Base-by-base conservation (phyloP, 2,888 invertebrate species). In the Chymomyza caudatula region DNA sequence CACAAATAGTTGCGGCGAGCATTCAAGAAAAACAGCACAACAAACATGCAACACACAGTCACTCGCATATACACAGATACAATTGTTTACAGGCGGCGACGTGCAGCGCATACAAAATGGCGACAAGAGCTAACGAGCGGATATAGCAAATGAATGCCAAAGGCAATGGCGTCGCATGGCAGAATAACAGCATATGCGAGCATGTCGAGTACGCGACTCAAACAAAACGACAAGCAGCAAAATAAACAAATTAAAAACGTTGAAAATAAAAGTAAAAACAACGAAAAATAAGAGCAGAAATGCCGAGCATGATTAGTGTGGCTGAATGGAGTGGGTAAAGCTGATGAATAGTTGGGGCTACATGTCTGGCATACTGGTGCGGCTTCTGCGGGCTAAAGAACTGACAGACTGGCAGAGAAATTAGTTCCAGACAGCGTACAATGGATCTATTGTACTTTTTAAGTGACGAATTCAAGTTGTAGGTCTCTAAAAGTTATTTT, bases 1-100 rank as follows among this genome's bases (percentile, higher is more conserved):
- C 84, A 65, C 66, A 84, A 80, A 80, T 86, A 80, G 85, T 84
- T 82, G 72, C 29, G 73, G 57, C 57, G 62, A 69, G 15, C n/a
- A 15, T 15, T 19, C 47, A 47, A 76, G 73, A 62, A 62, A 67
- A 58, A 56, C 53, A 44, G 44, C n/a, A 51, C 51, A 20, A 13
- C 4, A 13, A 49, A 17, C 19, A 20, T 8, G 22, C 13, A 13
- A 47, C 17, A 11, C 51, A 51, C 17, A 47, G 3, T n/a, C n/a
- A n/a, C n/a, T n/a, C n/a, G n/a, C n/a, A 47, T 11, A 63, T 64
- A 49, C 71, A 63, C 47, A 61, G 17, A n/a, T 63, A 58, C 75
- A 69, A 71, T 76, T 76, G 76, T 66, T 69, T 68, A 55, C 58
- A 51, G 25, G 25, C 47, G 17, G 60, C 66, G 57, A 79, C 79